Base-by-base conservation (phyloP, 2,797 vertebrate species). In the Synanceia verrucosa region DNA sequence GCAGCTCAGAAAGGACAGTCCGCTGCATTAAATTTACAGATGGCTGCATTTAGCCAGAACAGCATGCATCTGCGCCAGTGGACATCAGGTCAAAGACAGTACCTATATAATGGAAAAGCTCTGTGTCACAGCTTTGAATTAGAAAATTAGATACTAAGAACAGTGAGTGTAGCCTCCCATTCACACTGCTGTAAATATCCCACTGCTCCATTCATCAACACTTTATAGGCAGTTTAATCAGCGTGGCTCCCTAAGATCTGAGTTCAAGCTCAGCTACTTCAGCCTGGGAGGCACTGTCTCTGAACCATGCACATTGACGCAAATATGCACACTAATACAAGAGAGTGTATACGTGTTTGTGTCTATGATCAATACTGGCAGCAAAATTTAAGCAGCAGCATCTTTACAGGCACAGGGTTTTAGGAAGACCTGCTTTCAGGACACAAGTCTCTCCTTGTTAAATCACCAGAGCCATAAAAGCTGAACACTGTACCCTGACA, bases 141-240 rank as follows among this genome's bases (percentile, higher is more conserved):
- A 43, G 46, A 78, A 61, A 56, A 66, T 71, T 52, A 65, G 36
- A 72, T 48, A 39, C 44, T 64, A 16, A 44, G 26, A 76, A 57
- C 14, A 65, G 36, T 16, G 16, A 78, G 28, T 34, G 26, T n/a
- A 31, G 28, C 64, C 43, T 72, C 81, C 61, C 79, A 82, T 87
- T 85, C 86, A 62, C 73, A 69, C 52, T 63, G 36, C 73, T 79
- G 85, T 89, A 90, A 86, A 91, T 83, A 83, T 70, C 73, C 65
- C 68, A 23, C 65, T 55, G 60, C 77, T 86, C 74, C 77, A 77
- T 91, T 88, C 82, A 90, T 91, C 89, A 90, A 79, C 74, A 76
- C 86, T 89, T 91, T 89, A 90, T 88, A 86, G 90, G 83, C 90
- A 89, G 91, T 92, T n/a, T 90, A 91, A 86, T 79, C 86, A 87